Evolutionary conservation across 2,797 vertebrate species (phyloP).

Genomic region (Mionectes olivaceus): DNA sequence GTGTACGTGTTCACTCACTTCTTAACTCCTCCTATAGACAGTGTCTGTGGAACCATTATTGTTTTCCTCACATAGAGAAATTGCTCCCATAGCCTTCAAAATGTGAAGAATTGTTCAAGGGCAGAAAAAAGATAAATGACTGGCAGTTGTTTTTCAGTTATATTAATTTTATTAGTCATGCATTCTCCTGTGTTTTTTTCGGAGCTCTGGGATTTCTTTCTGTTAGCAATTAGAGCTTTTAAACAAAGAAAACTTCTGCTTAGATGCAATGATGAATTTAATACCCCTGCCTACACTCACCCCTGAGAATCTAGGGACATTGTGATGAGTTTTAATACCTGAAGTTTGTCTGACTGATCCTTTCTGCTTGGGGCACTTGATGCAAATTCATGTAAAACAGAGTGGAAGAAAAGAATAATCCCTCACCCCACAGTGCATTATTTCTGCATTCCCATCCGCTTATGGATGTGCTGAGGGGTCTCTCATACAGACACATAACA

Average conservation of each 20-base stretch:
- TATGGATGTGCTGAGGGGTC: neutral
- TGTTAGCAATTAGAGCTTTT: constrained; percentile 34
- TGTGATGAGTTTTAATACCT: constrained; percentile 15
- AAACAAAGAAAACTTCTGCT: constrained; percentile 41
- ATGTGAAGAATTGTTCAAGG: constrained; percentile 48
- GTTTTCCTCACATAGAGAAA: neutral
- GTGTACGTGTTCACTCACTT: neutral
- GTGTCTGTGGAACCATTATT: neutral
- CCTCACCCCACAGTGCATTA: neutral
- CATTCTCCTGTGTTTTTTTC: constrained; percentile 22
- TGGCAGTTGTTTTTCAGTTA: constrained; percentile 39
- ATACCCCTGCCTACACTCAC: neutral
- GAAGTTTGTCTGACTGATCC: constrained; percentile 14
- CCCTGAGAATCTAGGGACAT: neutral
- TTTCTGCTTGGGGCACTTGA: constrained; percentile 25
- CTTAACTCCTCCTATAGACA: neutral
- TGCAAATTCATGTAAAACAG: constrained; percentile 49
- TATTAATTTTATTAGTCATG: constrained; percentile 55
- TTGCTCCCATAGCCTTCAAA: constrained; percentile 24
- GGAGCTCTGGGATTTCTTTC: constrained; percentile 30
- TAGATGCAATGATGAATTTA: constrained; percentile 28
- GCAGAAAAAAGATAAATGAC: constrained; percentile 42
- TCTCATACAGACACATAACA: neutral
- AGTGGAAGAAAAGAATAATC: neutral
- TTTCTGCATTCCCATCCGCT: neutral